Conservation (phyloP, 2,888 invertebrate genomes). For the Ferrisia virgata region DNA sequence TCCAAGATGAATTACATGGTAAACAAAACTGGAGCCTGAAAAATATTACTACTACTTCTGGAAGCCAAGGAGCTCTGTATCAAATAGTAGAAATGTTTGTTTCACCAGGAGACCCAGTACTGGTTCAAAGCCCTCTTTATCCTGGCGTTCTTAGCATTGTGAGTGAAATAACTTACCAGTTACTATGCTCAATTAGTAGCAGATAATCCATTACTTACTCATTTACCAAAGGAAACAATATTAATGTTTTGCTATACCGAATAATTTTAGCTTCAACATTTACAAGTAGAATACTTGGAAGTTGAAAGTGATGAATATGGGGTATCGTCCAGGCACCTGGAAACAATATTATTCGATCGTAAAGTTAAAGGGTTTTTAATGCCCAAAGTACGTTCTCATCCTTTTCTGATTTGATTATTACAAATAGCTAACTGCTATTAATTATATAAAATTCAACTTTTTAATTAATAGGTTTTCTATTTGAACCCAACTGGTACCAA, state of each 20-base stretch:
- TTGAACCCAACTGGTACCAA: conserved; percentile 74
- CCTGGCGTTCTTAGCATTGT: conserved; percentile 69
- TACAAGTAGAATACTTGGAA: neutral
- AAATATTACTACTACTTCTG: conserved; percentile 65
- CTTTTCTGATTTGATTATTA: too few relatives aligned
- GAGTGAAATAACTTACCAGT: conserved; percentile 52
- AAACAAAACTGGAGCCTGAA: conserved; percentile 61
- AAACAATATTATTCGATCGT: conserved; percentile 59
- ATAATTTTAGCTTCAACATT: conserved; percentile 51
- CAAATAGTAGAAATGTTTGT: conserved; percentile 70
- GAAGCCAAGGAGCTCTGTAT: conserved; percentile 74
- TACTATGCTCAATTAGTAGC: too few relatives aligned
- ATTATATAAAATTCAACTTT: neutral
- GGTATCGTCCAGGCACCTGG: conserved; percentile 62
- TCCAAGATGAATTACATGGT: conserved; percentile 63
- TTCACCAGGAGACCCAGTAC: conserved; percentile 65
- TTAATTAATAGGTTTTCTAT: conserved; percentile 58
- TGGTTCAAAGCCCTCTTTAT: conserved; percentile 70
- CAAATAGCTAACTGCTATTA: too few relatives aligned
- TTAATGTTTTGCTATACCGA: too few relatives aligned
- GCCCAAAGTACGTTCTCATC: conserved; percentile 58
- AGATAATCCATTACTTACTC: too few relatives aligned
- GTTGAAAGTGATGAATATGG: conserved; percentile 61
- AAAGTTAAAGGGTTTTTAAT: conserved; percentile 59
- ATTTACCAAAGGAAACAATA: too few relatives aligned